phyloP scores from a whole-genome alignment of 64 coral and sea anemone species.

The Montipora foliosa region DNA sequence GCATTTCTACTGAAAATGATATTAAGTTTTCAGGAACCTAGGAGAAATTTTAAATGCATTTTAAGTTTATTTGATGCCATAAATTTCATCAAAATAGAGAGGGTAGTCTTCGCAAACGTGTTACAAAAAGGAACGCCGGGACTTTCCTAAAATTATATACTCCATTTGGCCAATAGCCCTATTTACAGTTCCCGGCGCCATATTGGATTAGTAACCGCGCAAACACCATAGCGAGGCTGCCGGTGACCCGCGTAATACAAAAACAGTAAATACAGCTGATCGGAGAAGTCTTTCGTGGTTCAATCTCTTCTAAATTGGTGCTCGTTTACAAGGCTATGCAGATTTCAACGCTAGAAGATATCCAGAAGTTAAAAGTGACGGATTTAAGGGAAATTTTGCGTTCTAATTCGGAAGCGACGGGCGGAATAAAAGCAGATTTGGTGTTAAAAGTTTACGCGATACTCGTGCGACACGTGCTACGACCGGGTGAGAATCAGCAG shows the following conservation, averaged over 20 bases:
- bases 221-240: constrained; percentile 30
- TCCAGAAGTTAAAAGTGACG: constrained; percentile 28
- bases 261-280: neutral
- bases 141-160: neutral
- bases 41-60: neutral
- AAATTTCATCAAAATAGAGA: neutral
- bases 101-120: neutral
- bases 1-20: neutral
- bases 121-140: neutral
- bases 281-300: constrained; percentile 1
- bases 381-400: constrained; percentile 25
- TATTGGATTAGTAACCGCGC: constrained; percentile 52
- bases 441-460: constrained; percentile 34
- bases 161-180: constrained; percentile 9
- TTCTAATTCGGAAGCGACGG: constrained; percentile 40
- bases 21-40: neutral
- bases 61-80: neutral
- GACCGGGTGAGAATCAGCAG: constrained; percentile 9
- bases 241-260: neutral
- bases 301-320: constrained; percentile 25
- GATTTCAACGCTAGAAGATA: constrained; percentile 39
- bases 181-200: constrained; percentile 54
- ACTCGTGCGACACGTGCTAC: constrained; percentile 11
- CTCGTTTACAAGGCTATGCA: constrained; percentile 1
- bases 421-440: constrained; percentile 27